Evolutionary conservation across 2,888 invertebrate species (phyloP).

Genomic region (Apocheima hispidaria): DNA sequence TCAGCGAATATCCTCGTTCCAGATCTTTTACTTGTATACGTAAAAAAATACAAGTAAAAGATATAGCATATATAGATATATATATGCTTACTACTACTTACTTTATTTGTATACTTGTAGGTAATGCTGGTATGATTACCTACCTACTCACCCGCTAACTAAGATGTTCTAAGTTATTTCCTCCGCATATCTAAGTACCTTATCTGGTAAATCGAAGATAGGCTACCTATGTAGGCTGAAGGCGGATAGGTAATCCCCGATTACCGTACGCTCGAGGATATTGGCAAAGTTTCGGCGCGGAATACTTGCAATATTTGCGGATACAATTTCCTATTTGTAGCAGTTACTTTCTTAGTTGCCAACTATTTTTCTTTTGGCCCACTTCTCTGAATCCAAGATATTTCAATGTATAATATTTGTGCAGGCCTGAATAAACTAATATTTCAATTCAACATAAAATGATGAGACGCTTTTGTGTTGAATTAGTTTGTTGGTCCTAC

Average conservation of each 20-base stretch:
- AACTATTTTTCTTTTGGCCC: constrained; percentile 24
- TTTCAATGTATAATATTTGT: constrained; percentile 11
- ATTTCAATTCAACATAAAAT: no score
- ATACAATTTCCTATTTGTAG: constrained; percentile 46
- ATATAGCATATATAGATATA: no score
- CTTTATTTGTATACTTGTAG: no score
- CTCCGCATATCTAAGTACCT: constrained; percentile 14
- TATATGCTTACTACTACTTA: no score
- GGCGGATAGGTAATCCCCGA: constrained; percentile 32
- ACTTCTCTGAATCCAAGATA: constrained; percentile 10
- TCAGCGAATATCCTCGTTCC: no score
- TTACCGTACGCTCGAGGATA: constrained; percentile 40
- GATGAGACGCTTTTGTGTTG: no score
- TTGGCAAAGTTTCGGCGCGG: constrained; percentile 45
- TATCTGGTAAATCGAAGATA: constrained; percentile 30
- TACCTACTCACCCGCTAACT: neutral
- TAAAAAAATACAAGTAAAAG: no score
- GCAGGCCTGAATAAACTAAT: neutral
- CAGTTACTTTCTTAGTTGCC: constrained; percentile 35
- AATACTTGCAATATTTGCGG: constrained; percentile 44
- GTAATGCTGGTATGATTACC: neutral
- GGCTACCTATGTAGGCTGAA: constrained; percentile 23
- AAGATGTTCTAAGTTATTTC: constrained; percentile 27
- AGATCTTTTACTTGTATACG: no score
- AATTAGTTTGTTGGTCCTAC: no score